These are phyloP conservation scores for Hycleus phaleratus DNA, from an alignment of 1,140 invertebrate species.

Conservation along the genomic window DNA sequence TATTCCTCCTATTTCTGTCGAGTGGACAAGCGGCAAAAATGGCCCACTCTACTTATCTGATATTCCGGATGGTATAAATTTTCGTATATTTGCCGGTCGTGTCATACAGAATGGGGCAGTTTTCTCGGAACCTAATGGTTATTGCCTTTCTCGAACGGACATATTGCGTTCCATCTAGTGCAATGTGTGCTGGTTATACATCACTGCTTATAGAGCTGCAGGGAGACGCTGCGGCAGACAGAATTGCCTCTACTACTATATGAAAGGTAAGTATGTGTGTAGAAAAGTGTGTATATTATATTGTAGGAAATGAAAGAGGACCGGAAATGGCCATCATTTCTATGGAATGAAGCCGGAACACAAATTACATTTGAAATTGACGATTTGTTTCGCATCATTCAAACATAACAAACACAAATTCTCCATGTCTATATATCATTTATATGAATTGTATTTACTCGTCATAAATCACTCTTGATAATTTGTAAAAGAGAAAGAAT, in stretches of 20 bases:
- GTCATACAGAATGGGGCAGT: conserved; percentile 54
- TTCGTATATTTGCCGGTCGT: conserved; percentile 51
- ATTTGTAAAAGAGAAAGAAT: too few relatives aligned
- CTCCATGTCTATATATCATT: too few relatives aligned
- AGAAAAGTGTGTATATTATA: too few relatives aligned
- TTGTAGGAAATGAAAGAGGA: conserved; percentile 25
- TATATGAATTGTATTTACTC: too few relatives aligned
- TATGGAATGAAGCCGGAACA: conserved; percentile 11
- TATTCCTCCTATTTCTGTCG: not conserved
- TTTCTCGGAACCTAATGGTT: conserved; percentile 55
- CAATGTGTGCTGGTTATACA: conserved; percentile 53
- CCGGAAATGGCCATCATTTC: conserved; percentile 20
- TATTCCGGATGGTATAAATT: conserved; percentile 45
- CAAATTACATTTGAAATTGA: conserved; percentile 6
- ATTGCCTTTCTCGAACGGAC: conserved; percentile 54
- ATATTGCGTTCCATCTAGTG: conserved; percentile 56
- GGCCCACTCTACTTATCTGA: conserved; percentile 27
- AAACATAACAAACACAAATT: too few relatives aligned
- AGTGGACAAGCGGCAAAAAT: conserved; percentile 18
- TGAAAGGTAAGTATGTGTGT: conserved; percentile 14
- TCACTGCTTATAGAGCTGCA: conserved; percentile 39
- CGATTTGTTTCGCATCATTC: not conserved
- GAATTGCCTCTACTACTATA: conserved; percentile 15
- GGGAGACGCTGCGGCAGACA: conserved; percentile 25
- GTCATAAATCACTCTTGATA: too few relatives aligned